A percentile compares a stretch with the other conserved stretches of the same genome.
These are phyloP conservation scores for Caretta caretta DNA, from an alignment of 2,113 vertebrate species.

Conservation along the genomic window DNA sequence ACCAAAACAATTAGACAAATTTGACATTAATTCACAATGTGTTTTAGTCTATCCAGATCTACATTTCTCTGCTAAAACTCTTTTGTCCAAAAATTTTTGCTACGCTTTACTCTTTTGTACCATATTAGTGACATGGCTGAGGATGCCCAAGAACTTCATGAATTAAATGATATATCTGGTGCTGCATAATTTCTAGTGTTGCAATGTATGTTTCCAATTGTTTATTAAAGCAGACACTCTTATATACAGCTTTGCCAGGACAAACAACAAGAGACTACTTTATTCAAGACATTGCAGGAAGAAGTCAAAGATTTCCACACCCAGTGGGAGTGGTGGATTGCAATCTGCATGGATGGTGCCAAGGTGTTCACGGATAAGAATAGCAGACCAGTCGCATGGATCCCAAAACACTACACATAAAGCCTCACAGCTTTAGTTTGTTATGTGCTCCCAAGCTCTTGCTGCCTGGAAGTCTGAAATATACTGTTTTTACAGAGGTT, in stretches of 20 bases:
- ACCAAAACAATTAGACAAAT: background rate
- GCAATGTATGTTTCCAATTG: background rate
- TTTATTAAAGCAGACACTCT: background rate
- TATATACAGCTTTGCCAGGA: fast-evolving
- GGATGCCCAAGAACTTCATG: background rate
- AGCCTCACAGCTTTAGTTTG: background rate
- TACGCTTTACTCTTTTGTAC: background rate
- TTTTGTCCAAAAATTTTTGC: background rate
- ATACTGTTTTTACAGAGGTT: background rate
- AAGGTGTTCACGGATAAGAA: background rate
- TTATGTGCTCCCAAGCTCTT: background rate
- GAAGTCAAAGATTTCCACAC: background rate
- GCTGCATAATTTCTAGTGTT: background rate
- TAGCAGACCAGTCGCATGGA: background rate
- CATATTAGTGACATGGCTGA: background rate
- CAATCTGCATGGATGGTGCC: background rate
- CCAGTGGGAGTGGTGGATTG: background rate
- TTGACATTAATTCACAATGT: background rate
- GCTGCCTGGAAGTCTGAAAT: background rate
- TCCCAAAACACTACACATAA: background rate
- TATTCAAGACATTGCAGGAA: background rate
- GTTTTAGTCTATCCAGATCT: background rate
- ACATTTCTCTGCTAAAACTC: background rate
- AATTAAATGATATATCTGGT: background rate
- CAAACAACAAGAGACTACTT: background rate